Percentiles rank a stretch among this genome's conserved stretches.
Conservation (phyloP, 2,113 vertebrate species). For the Erpornis zantholeuca region DNA sequence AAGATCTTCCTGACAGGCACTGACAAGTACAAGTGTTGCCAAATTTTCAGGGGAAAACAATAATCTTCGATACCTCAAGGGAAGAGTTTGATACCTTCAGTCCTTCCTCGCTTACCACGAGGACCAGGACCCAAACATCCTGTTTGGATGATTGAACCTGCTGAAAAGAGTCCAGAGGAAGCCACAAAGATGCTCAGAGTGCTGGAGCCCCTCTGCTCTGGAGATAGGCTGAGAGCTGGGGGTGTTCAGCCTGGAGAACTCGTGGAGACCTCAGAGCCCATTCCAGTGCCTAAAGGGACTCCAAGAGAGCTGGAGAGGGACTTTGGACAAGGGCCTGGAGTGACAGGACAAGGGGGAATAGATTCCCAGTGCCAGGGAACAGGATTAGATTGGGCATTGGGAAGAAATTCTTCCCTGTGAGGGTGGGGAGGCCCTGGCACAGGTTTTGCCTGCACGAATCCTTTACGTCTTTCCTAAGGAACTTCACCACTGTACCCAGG, state of each 20-base stretch:
- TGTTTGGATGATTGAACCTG: neutral
- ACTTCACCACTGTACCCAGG: neutral
- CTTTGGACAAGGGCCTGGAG: neutral
- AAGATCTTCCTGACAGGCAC: constrained; percentile 27
- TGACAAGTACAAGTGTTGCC: neutral
- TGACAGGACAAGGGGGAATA: too few species aligned
- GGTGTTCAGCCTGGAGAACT: neutral
- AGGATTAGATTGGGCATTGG: neutral
- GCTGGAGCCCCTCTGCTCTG: neutral
- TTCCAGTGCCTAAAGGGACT: neutral
- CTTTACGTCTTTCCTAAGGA: neutral
- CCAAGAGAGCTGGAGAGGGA: neutral
- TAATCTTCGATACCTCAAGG: neutral
- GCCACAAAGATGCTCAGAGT: neutral
- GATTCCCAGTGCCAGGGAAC: neutral
- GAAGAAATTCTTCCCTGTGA: neutral
- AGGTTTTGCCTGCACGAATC: neutral
- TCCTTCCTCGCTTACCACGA: rapidly evolving
- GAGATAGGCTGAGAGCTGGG: neutral
- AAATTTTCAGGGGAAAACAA: neutral
- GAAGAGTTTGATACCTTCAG: neutral
- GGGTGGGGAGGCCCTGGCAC: neutral
- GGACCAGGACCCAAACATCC: neutral
- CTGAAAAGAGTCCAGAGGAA: neutral
- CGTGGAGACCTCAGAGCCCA: neutral